These are phyloP conservation scores for Brotula barbata DNA, from an alignment of 2,797 vertebrate species.

Conservation along the genomic window DNA sequence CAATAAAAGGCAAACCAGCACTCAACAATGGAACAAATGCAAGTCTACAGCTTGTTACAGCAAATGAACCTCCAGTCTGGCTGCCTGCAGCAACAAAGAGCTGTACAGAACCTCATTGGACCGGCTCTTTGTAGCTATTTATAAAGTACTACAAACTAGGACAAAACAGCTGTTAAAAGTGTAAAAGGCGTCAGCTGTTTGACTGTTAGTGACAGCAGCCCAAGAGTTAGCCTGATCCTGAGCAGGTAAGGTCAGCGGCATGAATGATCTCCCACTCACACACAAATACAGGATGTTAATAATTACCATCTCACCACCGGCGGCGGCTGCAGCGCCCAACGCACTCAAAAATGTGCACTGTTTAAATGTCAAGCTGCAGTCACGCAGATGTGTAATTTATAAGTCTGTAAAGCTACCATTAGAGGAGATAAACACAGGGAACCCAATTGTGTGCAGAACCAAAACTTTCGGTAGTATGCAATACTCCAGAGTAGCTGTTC, in stretches of 20 bases:
- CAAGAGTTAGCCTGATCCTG: not conserved
- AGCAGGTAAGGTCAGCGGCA: not conserved
- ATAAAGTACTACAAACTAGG: conserved; percentile 3
- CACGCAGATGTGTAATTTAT: no score
- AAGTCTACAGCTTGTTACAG: conserved; percentile 30
- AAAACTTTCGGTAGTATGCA: no score
- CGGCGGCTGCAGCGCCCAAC: not conserved
- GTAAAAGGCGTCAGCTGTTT: not conserved
- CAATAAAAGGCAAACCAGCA: conserved; percentile 39
- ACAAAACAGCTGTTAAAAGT: not conserved
- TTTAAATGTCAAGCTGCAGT: no score
- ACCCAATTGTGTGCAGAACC: no score
- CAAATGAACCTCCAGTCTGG: conserved; percentile 15
- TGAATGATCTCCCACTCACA: not conserved
- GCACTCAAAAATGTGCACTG: no score
- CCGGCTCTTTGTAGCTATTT: not conserved
- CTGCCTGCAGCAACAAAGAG: conserved; percentile 12
- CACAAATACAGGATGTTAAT: not conserved
- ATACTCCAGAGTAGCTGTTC: no score
- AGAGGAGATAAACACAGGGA: no score
- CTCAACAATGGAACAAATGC: conserved; percentile 36
- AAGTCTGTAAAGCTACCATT: no score
- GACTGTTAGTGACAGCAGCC: not conserved
- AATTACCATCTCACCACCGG: not conserved
- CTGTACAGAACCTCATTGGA: conserved; percentile 6